Conservation (phyloP, 2,113 vertebrate species). For the Calonectris borealis region DNA sequence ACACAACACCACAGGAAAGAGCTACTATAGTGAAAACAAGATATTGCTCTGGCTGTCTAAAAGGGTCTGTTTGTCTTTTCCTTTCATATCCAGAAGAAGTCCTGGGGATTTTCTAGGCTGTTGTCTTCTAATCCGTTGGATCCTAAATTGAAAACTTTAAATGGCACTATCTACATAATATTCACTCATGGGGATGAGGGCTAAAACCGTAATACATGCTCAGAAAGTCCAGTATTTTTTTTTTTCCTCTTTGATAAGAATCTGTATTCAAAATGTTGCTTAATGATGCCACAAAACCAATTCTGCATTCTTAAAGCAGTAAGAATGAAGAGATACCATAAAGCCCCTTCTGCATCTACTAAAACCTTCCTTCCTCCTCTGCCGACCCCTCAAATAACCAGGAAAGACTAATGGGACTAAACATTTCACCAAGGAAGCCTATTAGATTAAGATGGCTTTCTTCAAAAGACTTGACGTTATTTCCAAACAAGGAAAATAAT, state of each 20-base stretch:
- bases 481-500: neutral
- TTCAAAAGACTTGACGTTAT: neutral
- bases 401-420: neutral
- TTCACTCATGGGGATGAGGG: neutral
- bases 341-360: neutral
- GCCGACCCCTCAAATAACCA: neutral
- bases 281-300: neutral
- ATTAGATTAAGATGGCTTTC: neutral
- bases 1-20: neutral
- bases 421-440: neutral
- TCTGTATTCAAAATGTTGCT: neutral
- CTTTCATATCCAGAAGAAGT: neutral
- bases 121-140: neutral
- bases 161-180: neutral
- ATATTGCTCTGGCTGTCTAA: neutral
- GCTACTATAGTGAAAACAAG: neutral
- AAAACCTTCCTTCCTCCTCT: neutral
- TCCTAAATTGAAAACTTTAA: neutral
- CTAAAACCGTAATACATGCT: neutral
- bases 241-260: neutral
- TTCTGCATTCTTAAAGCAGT: neutral
- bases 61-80: neutral
- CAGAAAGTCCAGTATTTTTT: neutral
- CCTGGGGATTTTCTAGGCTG: neutral
- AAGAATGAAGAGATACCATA: neutral